Conservation (phyloP, 2,113 vertebrate species). For the Tetrao urogallus region DNA sequence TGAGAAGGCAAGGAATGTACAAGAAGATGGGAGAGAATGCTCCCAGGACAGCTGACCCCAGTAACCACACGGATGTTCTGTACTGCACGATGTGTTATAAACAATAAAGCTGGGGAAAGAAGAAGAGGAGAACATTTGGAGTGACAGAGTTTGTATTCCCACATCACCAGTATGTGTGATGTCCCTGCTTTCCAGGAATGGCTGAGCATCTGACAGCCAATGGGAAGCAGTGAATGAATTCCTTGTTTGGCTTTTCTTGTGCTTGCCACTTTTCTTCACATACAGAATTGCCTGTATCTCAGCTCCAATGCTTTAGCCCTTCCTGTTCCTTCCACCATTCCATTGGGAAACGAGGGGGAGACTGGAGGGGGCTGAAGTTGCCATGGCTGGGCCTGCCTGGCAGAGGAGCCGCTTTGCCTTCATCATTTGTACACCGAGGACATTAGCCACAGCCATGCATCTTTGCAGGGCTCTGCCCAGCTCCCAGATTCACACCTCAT, state of each 20-base stretch:
- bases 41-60: background rate
- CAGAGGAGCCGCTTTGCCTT: background rate
- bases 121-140: background rate
- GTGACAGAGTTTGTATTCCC: background rate
- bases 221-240: background rate
- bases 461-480: background rate
- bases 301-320: background rate
- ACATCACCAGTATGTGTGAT: background rate
- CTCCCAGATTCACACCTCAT: background rate
- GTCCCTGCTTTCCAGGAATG: background rate
- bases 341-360: accelerated
- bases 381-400: background rate
- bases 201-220: background rate
- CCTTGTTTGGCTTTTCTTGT: background rate
- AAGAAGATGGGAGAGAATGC: background rate
- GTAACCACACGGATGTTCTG: background rate
- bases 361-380: background rate
- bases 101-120: background rate
- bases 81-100: background rate
- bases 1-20: accelerated
- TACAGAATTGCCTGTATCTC: background rate
- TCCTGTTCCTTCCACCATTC: background rate
- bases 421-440: background rate
- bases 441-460: background rate
- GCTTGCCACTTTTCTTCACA: background rate